Evolutionary conservation across 2,113 vertebrate species (phyloP), one percentile per base, ranked within the genome.

Genomic region (Neodon shergylaensis): DNA sequence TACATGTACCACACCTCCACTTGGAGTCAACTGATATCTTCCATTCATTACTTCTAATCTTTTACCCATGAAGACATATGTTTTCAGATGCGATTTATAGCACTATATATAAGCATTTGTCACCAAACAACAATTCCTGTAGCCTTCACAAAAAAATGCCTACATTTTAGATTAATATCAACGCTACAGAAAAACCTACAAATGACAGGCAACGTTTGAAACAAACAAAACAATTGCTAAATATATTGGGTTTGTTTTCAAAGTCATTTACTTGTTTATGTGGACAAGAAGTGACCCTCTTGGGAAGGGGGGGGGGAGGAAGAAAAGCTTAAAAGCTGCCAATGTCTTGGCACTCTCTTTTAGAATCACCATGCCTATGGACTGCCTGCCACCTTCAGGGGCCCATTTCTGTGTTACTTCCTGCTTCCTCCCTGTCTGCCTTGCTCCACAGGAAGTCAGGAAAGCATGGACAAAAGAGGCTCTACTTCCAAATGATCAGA

Each of bases 131-230:
- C 61, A 58, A 93, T 72, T 65, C 31, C 44, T 83, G 92, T 42
- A 58, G 39, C 19, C 77, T 92, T 95, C 92, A 92, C 26, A 79
- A 94, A 95, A 95, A 94, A 94, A 47, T 88, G 61, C 58, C 93
- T 63, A 81, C 92, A 93, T 79, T 78, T 89, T 78, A 88, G 76
- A 93, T 88, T 63, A 92, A 54, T 77, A 77, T 52, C 76, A 87
- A 72, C 1, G 33, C 76, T 42, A 58, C n/a, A 70, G 73, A 65
- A 78, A 82, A 68, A 87, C 19, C 31, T n/a, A 0, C 65, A 65
- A 92, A 94, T 39, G 42, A 88, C 39, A 63, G 65, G 73, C 33
- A 31, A 58, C 36, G n/a, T 68, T 77, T 77, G 72, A 81, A 42
- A 92, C 36, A 79, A 94, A 94, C 63, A 66, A 96, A 90, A 93